Evolutionary conservation across 2,888 invertebrate species (phyloP).

Genomic region (Drepanosiphum platanoidis): DNA sequence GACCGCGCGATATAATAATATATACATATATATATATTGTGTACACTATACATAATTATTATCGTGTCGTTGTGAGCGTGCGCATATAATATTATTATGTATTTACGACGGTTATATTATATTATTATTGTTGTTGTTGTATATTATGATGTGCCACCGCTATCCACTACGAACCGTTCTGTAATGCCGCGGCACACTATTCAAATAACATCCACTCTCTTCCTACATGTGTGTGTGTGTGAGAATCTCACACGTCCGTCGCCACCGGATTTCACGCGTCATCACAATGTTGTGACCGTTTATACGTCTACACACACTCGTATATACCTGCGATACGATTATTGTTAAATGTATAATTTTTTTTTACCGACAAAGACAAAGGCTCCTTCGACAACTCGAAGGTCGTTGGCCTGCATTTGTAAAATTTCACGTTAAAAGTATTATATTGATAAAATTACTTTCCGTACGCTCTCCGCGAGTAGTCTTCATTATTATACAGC

Average conservation of each 20-base stretch:
- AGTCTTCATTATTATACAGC: no score
- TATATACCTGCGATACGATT: no score
- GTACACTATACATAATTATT: no score
- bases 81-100: neutral
- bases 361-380: no score
- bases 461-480: no score
- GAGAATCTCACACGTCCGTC: slow-evolving; percentile 47
- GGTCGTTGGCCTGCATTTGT: no score
- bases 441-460: no score
- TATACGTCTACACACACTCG: neutral
- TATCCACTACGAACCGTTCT: neutral
- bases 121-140: neutral
- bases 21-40: neutral
- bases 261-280: slow-evolving; percentile 27
- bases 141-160: neutral
- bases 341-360: no score
- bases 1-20: neutral
- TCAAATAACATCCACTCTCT: neutral
- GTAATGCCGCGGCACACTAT: neutral
- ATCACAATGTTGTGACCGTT: neutral
- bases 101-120: neutral
- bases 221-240: neutral
- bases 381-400: no score
- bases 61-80: neutral
- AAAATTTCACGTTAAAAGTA: no score